These are phyloP conservation scores for Smittia aterrima DNA, from an alignment of 2,888 invertebrate genomes.

Conservation along the genomic window DNA sequence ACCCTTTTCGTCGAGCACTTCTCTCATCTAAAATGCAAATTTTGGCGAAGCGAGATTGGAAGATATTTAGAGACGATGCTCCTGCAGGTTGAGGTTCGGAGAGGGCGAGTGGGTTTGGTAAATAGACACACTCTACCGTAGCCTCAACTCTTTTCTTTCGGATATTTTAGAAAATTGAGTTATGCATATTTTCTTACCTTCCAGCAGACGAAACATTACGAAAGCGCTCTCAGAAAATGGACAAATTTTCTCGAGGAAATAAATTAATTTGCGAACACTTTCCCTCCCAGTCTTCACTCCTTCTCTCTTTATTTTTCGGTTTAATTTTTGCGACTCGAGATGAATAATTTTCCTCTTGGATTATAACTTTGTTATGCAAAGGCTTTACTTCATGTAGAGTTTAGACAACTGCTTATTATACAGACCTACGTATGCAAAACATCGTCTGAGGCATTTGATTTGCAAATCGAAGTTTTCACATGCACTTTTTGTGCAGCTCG, in stretches of 20 bases:
- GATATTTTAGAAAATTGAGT: background rate
- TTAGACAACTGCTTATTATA: background rate
- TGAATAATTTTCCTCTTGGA: background rate
- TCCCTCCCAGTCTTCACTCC: background rate
- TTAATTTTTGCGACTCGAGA: background rate
- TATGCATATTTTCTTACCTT: slow-evolving; percentile 7
- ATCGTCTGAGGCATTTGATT: slow-evolving; percentile 7
- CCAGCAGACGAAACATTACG: background rate
- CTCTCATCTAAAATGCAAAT: slow-evolving; percentile 24
- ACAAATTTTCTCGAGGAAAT: background rate
- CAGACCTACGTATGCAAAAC: background rate
- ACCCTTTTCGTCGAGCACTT: too few relatives aligned
- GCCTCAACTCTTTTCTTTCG: background rate
- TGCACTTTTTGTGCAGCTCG: background rate
- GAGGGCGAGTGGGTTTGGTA: background rate
- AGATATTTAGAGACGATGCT: background rate
- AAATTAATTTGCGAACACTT: background rate
- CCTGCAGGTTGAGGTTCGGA: background rate
- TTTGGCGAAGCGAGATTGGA: slow-evolving; percentile 2
- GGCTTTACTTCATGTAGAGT: background rate
- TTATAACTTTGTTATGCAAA: background rate
- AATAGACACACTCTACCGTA: background rate
- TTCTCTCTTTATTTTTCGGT: background rate
- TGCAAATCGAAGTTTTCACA: background rate
- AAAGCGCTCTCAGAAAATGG: background rate